phyloP scores from a whole-genome alignment of 92 coral and sea anemone species.

The Siderastrea radians region DNA sequence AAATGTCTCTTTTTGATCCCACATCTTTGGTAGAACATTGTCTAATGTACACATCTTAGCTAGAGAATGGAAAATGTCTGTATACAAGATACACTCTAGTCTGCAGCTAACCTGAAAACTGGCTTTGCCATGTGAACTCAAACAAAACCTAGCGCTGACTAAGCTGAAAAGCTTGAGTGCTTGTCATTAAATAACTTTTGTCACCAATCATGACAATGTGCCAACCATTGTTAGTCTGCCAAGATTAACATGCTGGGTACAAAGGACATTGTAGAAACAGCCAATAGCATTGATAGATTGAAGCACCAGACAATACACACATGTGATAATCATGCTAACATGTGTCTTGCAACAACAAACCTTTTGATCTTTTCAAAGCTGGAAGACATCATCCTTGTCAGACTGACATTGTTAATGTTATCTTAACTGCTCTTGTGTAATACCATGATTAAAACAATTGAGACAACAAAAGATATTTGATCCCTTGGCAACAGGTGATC shows the following conservation, averaged over 20 bases:
- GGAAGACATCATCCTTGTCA: conserved; percentile 22
- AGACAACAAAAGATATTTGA: conserved; percentile 49
- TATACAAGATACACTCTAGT: not conserved
- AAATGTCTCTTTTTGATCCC: conserved; percentile 42
- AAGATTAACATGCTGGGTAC: conserved; percentile 5
- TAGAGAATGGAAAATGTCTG: not conserved
- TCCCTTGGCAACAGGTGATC: conserved; percentile 18
- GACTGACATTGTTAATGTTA: conserved; percentile 15
- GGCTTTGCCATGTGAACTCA: not conserved
- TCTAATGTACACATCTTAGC: conserved; percentile 38
- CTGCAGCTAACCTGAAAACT: conserved; percentile 10
- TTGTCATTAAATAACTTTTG: not conserved
- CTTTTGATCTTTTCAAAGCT: conserved; percentile 25
- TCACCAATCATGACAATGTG: not conserved
- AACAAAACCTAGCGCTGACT: conserved; percentile 3
- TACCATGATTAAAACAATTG: not conserved
- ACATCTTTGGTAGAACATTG: conserved; percentile 33
- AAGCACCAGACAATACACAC: conserved; percentile 21
- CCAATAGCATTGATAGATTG: conserved; percentile 14
- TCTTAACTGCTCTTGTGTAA: conserved; percentile 35
- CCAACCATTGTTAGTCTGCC: conserved; percentile 45
- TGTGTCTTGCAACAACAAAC: conserved; percentile 17
- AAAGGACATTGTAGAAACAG: conserved; percentile 24
- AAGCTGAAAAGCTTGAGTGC: not conserved
- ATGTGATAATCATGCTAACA: conserved; percentile 13